phyloP scores from a whole-genome alignment of 2,113 vertebrate genomes.

The Piprites chloris region DNA sequence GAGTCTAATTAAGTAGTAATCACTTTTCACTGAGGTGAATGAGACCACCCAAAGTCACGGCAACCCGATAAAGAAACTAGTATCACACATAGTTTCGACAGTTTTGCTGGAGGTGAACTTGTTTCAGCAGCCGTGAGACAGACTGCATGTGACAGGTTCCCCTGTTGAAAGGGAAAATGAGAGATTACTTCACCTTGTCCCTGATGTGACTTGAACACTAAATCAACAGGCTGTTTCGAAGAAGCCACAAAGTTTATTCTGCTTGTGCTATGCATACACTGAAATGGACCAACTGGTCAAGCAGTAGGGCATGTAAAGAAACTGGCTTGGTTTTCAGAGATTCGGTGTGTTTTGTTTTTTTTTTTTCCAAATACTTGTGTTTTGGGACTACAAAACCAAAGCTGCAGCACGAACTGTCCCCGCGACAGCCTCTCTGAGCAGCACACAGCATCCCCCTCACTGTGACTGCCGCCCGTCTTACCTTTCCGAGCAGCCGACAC shows the following conservation, averaged over 20 bases:
- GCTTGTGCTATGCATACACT: background rate
- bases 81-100: fast-evolving
- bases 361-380: too few species aligned
- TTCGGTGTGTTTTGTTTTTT: background rate
- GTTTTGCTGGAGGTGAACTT: background rate
- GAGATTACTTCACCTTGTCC: background rate
- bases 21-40: background rate
- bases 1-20: background rate
- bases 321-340: background rate
- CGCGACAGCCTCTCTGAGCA: background rate
- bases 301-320: fast-evolving
- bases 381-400: too few species aligned
- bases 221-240: background rate
- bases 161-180: background rate
- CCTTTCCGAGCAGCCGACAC: conserved; percentile 82
- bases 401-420: background rate
- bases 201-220: too few species aligned
- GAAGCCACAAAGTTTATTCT: background rate
- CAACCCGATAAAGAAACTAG: background rate
- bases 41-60: background rate
- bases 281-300: background rate
- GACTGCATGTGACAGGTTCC: fast-evolving
- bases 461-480: background rate
- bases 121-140: background rate
- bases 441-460: fast-evolving